These are phyloP conservation scores for Trachurus trachurus DNA, from an alignment of 2,797 vertebrate genomes.

Conservation along the genomic window DNA sequence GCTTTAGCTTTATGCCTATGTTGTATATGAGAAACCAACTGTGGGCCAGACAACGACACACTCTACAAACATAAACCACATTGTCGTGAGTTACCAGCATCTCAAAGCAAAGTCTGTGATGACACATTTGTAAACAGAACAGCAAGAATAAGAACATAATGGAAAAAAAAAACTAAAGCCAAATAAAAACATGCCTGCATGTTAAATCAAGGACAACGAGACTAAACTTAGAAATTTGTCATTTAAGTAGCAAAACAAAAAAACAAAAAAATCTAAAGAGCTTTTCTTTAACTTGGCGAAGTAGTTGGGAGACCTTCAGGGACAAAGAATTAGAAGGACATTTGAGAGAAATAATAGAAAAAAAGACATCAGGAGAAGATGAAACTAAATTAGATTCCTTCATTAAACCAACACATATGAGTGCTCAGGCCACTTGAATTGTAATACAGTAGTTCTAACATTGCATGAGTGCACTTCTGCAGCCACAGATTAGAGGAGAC, in stretches of 20 bases:
- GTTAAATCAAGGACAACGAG: slow-evolving; percentile 80
- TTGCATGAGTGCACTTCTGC: slow-evolving; percentile 70
- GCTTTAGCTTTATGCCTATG: slow-evolving; percentile 12
- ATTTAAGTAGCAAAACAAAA: slow-evolving; percentile 61
- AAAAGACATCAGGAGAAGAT: neutral
- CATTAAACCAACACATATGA: slow-evolving; percentile 62
- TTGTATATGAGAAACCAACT: slow-evolving; percentile 1
- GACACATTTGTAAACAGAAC: slow-evolving; percentile 35
- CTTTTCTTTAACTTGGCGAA: slow-evolving; percentile 47
- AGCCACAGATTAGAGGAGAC: slow-evolving; percentile 60
- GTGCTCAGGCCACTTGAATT: slow-evolving; percentile 73
- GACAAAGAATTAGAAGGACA: slow-evolving; percentile 5
- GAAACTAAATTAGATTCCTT: slow-evolving; percentile 58
- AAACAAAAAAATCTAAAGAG: slow-evolving; percentile 54
- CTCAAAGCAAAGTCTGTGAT: slow-evolving; percentile 54
- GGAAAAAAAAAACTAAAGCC: slow-evolving; percentile 30
- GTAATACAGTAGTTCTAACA: slow-evolving; percentile 76
- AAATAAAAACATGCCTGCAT: slow-evolving; percentile 89
- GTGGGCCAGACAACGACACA: slow-evolving; percentile 68
- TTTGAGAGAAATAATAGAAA: slow-evolving; percentile 14
- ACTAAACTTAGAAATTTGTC: slow-evolving; percentile 52
- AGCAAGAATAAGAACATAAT: slow-evolving; percentile 25
- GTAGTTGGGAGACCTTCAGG: slow-evolving; percentile 22
- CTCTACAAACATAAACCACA: slow-evolving; percentile 49
- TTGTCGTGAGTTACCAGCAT: slow-evolving; percentile 39